These are phyloP conservation scores for Drosophila parthenogenetica DNA, from an alignment of 2,888 invertebrate species.

Conservation along the genomic window DNA sequence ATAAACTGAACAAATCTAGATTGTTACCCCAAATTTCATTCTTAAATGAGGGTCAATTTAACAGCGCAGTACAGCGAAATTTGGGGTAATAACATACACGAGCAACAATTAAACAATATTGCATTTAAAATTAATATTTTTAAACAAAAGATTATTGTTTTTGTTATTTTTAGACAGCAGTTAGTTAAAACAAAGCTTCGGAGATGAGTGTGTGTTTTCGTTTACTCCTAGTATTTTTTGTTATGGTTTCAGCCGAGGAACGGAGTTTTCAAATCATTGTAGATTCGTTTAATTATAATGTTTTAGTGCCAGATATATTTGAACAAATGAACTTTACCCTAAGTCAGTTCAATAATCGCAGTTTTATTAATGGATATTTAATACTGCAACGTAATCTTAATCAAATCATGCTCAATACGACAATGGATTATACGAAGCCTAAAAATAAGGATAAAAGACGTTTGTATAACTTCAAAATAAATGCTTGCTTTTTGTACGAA, in stretches of 20 bases:
- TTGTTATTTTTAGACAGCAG: background rate
- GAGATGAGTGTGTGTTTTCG: background rate
- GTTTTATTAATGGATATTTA: conserved; percentile 31
- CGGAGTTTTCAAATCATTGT: conserved; percentile 21
- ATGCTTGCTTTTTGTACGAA: conserved; percentile 3
- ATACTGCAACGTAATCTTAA: conserved; percentile 6
- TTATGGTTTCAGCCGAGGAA: conserved; percentile 4
- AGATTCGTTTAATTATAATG: conserved; percentile 18
- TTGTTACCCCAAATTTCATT: background rate
- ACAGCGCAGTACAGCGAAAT: background rate
- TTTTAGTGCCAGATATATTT: conserved; percentile 5
- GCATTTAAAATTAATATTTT: background rate
- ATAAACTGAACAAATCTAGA: background rate
- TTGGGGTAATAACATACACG: background rate
- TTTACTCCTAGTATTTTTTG: background rate
- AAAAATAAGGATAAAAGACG: background rate
- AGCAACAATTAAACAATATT: background rate
- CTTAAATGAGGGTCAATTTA: background rate
- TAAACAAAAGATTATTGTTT: background rate
- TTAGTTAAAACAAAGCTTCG: background rate
- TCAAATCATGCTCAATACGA: background rate
- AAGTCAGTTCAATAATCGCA: conserved; percentile 21
- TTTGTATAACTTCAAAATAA: conserved; percentile 13
- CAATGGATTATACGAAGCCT: conserved; percentile 8
- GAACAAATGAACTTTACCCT: conserved; percentile 18